These are phyloP conservation scores for Elymnias hypermnestra DNA, from an alignment of 1,140 invertebrate species.

Conservation along the genomic window DNA sequence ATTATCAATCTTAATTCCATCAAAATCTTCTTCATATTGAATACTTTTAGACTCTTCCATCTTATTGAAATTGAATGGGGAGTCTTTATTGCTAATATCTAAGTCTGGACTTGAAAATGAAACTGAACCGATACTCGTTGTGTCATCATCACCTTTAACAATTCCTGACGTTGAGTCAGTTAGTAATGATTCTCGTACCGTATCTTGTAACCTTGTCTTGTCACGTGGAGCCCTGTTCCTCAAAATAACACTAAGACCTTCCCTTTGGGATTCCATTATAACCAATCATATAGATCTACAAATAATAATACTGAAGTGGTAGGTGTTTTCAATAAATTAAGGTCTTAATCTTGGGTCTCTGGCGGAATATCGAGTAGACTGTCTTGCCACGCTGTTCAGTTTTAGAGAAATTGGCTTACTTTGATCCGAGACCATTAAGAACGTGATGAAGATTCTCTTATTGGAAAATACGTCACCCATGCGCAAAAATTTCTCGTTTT, in stretches of 20 bases:
- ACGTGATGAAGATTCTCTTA: constrained; percentile 25
- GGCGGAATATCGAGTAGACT: constrained; percentile 65
- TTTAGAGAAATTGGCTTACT: constrained; percentile 64
- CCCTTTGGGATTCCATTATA: constrained; percentile 47
- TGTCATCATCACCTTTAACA: constrained; percentile 51
- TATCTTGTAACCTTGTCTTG: constrained; percentile 30
- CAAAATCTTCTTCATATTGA: constrained; percentile 25
- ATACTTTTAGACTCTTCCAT: constrained; percentile 14
- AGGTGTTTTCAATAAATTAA: constrained; percentile 23
- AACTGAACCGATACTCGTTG: constrained; percentile 37
- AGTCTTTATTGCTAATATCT: constrained; percentile 41
- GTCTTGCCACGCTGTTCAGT: constrained; percentile 60
- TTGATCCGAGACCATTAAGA: constrained; percentile 66
- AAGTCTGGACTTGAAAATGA: constrained; percentile 60
- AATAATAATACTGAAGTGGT: constrained; percentile 52
- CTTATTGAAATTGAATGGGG: constrained; percentile 7
- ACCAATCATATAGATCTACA: constrained; percentile 22
- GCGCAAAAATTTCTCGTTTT: constrained; percentile 11
- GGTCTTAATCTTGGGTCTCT: constrained; percentile 72
- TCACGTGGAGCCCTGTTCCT: constrained; percentile 40
- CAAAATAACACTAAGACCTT: constrained; percentile 33
- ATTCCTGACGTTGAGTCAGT: constrained; percentile 65
- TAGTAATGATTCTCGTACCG: constrained; percentile 48
- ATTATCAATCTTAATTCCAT: constrained; percentile 20
- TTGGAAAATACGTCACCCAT: constrained; percentile 43